Conservation (phyloP, 1,140 invertebrate species). For the Papilio helenus region DNA sequence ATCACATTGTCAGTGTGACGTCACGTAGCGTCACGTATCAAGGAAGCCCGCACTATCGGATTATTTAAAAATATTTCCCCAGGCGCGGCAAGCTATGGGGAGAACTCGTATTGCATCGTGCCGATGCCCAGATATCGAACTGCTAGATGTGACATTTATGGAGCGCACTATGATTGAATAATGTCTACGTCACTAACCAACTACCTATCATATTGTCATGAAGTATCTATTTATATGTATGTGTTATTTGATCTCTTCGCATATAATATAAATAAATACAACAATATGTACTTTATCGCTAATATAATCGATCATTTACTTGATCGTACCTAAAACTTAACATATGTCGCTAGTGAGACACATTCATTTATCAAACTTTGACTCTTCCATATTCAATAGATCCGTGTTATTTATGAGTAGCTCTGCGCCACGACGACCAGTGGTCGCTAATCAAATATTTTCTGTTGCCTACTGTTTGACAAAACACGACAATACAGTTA, state of each 20-base stretch:
- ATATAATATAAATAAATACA: too few species aligned
- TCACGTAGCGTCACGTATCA: slow-evolving; percentile 44
- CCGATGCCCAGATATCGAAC: slow-evolving; percentile 26
- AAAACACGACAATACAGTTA: slow-evolving; percentile 54
- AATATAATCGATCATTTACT: too few species aligned
- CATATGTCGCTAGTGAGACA: neutral
- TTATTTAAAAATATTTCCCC: slow-evolving; percentile 73
- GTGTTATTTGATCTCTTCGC: too few species aligned
- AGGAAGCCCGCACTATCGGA: slow-evolving; percentile 56
- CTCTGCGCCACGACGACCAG: slow-evolving; percentile 53
- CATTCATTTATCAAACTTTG: neutral
- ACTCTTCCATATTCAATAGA: slow-evolving; percentile 8
- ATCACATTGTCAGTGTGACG: slow-evolving; percentile 34
- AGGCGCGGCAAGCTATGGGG: slow-evolving; percentile 42
- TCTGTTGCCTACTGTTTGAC: slow-evolving; percentile 63
- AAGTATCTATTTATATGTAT: too few species aligned
- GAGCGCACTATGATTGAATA: too few species aligned
- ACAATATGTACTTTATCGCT: too few species aligned
- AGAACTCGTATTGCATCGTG: slow-evolving; percentile 43
- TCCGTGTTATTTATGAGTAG: slow-evolving; percentile 13
- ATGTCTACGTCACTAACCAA: too few species aligned
- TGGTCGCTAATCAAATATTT: slow-evolving; percentile 79
- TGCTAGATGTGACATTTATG: slow-evolving; percentile 43
- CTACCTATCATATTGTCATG: too few species aligned
- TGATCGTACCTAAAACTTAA: too few species aligned